Base-by-base conservation (phyloP, 2,113 vertebrate species). In the Crocuta crocuta region DNA sequence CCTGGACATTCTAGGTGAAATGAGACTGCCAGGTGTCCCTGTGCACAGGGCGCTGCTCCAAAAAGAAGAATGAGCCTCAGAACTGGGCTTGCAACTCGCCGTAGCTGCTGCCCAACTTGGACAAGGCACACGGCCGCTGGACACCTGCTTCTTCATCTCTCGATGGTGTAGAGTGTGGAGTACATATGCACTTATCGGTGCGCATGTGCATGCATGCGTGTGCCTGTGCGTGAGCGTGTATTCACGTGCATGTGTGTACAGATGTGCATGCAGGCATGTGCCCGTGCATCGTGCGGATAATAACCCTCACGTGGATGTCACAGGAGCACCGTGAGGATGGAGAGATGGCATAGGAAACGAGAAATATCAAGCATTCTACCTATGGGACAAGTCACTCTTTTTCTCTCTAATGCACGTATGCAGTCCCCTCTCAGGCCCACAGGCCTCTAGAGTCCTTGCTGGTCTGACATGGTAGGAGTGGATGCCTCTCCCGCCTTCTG, bases 141-240 rank as follows among this genome's bases (percentile, higher is more conserved):
- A 21, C 8, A 61, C 45, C 39, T 26, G 3, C 71, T 66, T 55
- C 68, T 84, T 55, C 50, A 39, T 45, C 53, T 48, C 63, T 89
- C 66, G 9, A 0, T 15, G 65, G 9, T 28, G n/a, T 19, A 19
- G 24, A 16, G 2, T 45, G 28, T 31, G 26, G 17, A 33, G 71
- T 7, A 3, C 13, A 2, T 19, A 16, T 6, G n/a, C 58, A 26
- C 0, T 3, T 50, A 31, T 15, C 10, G 2, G 28, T 21, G 45
- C 28, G 15, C 55, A 10, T 12, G 65, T 11, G 17, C 48, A 5
- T 74, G 79, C 28, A 28, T 55, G 39, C 39, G 39, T 39, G 39
- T 39, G 39, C 39, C 39, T 3, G 39, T 39, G 39, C 39, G 39
- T 39, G 31, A 50, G 48, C 11, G 48, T 12, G 10, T 50, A 12